Evolutionary conservation across 2,113 vertebrate genomes (phyloP).

Genomic region (Cricetomys ansorgei): DNA sequence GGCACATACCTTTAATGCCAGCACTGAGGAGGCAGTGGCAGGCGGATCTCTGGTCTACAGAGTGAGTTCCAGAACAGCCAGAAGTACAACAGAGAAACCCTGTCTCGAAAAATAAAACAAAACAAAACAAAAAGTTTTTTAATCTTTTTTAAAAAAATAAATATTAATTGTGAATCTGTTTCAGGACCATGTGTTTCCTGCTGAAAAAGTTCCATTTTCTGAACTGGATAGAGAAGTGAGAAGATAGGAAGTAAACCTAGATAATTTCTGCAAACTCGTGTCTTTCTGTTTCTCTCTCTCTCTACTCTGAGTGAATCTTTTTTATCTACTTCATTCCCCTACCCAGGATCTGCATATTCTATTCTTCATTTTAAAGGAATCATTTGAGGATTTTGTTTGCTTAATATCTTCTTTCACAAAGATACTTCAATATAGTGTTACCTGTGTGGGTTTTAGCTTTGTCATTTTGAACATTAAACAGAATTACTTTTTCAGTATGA

Average conservation of each 20-base stretch:
- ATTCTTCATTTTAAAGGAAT: conserved; percentile 20
- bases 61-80: too few species aligned
- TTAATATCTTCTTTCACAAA: conserved; percentile 19
- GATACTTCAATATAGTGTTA: neutral
- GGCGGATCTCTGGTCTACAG: too few species aligned
- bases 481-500: neutral
- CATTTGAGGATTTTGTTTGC: neutral
- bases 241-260: conserved; percentile 25
- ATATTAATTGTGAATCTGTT: conserved; percentile 20
- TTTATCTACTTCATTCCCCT: neutral
- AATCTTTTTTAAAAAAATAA: neutral
- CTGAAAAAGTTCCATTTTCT: neutral
- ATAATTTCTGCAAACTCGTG: neutral
- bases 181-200: neutral
- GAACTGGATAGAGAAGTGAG: neutral
- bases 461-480: neutral
- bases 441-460: neutral
- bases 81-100: too few species aligned
- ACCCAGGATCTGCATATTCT: neutral
- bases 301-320: neutral
- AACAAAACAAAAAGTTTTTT: neutral
- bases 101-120: too few species aligned
- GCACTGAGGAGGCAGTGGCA: too few species aligned
- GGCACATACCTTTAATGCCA: too few species aligned
- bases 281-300: neutral